Evolutionary conservation across 2,113 vertebrate species (phyloP).

Genomic region (Ciconia maguari): DNA sequence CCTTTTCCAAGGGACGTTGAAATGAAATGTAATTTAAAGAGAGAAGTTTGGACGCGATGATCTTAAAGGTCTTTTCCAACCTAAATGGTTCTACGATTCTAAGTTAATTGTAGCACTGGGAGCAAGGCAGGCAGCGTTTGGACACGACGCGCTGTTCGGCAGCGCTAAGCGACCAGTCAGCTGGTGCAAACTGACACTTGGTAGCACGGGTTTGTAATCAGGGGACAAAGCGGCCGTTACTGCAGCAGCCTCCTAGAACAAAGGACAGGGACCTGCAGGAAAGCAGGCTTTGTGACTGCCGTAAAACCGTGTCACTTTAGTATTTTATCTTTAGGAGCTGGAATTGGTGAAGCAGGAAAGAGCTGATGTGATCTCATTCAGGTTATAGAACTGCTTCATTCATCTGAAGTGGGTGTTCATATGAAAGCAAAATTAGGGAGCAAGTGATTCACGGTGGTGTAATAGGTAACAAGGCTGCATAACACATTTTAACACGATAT

Average conservation of each 20-base stretch:
- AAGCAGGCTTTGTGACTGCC: not conserved
- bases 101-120: not conserved
- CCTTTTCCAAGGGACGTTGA: accelerated
- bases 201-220: not conserved
- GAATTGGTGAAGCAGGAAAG: not conserved
- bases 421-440: not conserved
- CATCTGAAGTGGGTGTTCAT: not conserved
- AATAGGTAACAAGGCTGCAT: not conserved
- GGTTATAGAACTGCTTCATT: not conserved
- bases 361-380: not conserved
- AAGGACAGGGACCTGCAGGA: not conserved
- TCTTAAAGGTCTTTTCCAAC: not conserved
- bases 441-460: not conserved
- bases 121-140: not conserved
- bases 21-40: not conserved
- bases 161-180: not conserved
- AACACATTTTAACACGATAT: accelerated
- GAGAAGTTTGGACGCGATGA: not conserved
- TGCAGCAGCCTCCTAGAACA: not conserved
- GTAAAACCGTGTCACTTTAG: accelerated
- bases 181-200: not conserved
- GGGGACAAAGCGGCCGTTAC: not conserved
- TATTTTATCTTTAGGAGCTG: not conserved
- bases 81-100: not conserved
- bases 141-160: accelerated